Evolutionary conservation across 2,888 invertebrate genomes (phyloP).

Genomic region (Nymphalis polychloros): DNA sequence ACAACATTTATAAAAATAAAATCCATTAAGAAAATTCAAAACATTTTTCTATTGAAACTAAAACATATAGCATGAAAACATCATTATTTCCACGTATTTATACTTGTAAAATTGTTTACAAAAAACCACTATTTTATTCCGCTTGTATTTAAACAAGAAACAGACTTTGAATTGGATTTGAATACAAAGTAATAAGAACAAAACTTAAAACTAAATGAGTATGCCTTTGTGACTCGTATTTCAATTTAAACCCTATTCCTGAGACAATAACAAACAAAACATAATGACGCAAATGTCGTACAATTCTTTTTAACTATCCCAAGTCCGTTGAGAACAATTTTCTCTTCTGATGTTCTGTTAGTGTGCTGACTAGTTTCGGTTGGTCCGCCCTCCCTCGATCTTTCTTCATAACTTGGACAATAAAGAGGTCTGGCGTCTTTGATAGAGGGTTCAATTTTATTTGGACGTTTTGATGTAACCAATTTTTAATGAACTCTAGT

Average conservation of each 20-base stretch:
- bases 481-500: slow-evolving; percentile 34
- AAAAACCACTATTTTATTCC: slow-evolving; percentile 17
- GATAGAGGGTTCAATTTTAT: slow-evolving; percentile 18
- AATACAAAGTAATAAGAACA: slow-evolving; percentile 31
- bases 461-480: slow-evolving; percentile 22
- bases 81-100: neutral
- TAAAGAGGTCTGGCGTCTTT: slow-evolving; percentile 12
- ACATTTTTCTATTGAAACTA: no score
- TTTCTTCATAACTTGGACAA: slow-evolving; percentile 19
- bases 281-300: slow-evolving; percentile 21
- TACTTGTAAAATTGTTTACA: slow-evolving; percentile 2
- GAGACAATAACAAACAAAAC: slow-evolving; percentile 25
- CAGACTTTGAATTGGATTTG: slow-evolving; percentile 29
- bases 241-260: slow-evolving; percentile 27
- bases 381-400: slow-evolving; percentile 39
- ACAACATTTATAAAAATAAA: no score
- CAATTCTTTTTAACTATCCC: slow-evolving; percentile 37
- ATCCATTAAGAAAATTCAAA: no score
- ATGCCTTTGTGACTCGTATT: slow-evolving; percentile 16
- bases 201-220: slow-evolving; percentile 32
- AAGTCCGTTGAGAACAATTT: slow-evolving; percentile 42
- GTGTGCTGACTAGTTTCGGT: slow-evolving; percentile 37
- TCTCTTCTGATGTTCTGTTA: slow-evolving; percentile 32
- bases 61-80: no score
- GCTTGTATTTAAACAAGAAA: slow-evolving; percentile 30